phyloP scores from a whole-genome alignment of 2,797 vertebrate species.

The Pyrocephalus nanus region DNA sequence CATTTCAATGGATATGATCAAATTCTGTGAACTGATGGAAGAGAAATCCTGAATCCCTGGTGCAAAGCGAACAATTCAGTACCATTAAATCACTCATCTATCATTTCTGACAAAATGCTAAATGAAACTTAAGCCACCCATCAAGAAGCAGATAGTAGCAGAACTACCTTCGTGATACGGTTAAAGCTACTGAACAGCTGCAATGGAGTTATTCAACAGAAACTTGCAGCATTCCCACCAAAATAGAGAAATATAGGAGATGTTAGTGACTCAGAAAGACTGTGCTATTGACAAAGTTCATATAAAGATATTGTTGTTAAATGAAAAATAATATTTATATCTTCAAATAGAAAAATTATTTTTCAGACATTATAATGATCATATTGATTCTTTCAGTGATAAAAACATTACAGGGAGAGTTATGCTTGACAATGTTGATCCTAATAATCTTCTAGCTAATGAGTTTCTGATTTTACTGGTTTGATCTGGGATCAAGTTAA shows the following conservation, averaged over 20 bases:
- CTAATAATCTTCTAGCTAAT: background rate
- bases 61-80: background rate
- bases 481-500: background rate
- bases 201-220: background rate
- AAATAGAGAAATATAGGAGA: background rate
- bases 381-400: background rate
- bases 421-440: background rate
- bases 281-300: background rate
- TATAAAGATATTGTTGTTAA: background rate
- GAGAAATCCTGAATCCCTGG: background rate
- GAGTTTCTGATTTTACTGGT: background rate
- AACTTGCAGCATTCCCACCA: background rate
- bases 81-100: conserved; percentile 2
- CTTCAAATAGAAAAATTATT: background rate
- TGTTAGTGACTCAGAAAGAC: background rate
- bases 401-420: background rate
- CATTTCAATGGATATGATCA: background rate
- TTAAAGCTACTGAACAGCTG: background rate
- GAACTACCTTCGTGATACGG: background rate
- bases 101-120: background rate
- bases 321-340: background rate
- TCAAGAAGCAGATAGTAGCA: background rate
- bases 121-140: background rate
- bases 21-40: background rate
- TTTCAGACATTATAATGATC: background rate